Evolutionary conservation across 2,113 vertebrate genomes (phyloP).

Genomic region (Stomatorhinus ivindoensis): DNA sequence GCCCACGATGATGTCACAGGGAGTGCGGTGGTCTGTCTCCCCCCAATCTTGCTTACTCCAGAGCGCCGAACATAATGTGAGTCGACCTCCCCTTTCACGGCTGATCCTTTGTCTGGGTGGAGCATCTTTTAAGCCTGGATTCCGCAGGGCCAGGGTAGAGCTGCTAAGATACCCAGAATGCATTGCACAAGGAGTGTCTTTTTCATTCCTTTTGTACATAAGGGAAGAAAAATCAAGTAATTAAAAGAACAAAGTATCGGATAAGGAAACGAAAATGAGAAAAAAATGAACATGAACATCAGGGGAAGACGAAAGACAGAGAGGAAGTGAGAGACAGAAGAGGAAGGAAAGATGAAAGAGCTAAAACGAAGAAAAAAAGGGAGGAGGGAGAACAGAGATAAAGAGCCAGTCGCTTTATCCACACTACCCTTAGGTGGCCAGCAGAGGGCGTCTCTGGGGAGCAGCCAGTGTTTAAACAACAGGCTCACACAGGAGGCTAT

Average conservation of each 20-base stretch:
- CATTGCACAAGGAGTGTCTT: neutral
- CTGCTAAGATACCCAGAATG: neutral
- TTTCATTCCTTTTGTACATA: neutral
- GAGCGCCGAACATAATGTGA: neutral
- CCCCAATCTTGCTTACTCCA: neutral
- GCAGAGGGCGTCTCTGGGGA: conserved; percentile 1
- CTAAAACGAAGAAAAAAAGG: conserved; percentile 4
- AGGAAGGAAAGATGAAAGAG: neutral
- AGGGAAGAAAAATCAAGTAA: neutral
- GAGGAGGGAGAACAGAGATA: conserved; percentile 37
- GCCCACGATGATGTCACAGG: neutral
- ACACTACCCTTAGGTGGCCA: neutral
- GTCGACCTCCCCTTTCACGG: neutral
- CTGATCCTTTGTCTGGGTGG: neutral
- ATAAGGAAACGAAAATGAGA: neutral
- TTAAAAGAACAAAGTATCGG: neutral
- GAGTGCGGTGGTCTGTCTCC: neutral
- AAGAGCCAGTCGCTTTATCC: neutral
- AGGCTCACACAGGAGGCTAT: neutral
- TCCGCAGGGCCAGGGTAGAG: neutral
- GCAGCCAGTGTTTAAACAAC: neutral
- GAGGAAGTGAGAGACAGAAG: neutral
- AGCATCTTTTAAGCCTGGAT: neutral
- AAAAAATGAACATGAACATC: neutral
- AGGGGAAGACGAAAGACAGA: neutral